Conservation (phyloP, 2,888 invertebrate species). For the Trichogramma evanescens region DNA sequence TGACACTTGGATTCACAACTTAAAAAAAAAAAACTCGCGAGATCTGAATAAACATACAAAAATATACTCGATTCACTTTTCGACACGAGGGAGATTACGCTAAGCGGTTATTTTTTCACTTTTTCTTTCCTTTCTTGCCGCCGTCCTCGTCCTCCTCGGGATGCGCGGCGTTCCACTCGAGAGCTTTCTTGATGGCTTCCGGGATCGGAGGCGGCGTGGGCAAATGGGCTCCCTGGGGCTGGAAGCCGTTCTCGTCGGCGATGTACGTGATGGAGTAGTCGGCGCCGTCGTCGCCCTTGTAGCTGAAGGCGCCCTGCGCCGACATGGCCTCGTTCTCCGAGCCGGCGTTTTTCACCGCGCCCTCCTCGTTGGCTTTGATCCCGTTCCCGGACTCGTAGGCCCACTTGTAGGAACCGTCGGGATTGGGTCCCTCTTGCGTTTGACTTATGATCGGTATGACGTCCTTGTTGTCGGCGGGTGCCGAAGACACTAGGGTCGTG, state of each 20-base stretch:
- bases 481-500: slow-evolving; percentile 24
- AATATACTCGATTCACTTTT: too few species aligned
- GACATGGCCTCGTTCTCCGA: slow-evolving; percentile 49
- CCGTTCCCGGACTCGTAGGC: slow-evolving; percentile 49
- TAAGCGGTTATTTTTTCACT: too few species aligned
- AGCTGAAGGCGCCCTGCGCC: slow-evolving; percentile 50
- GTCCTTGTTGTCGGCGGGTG: slow-evolving; percentile 25
- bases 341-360: slow-evolving; percentile 54
- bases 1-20: too few species aligned
- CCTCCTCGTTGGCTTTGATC: slow-evolving; percentile 46
- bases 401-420: slow-evolving; percentile 42
- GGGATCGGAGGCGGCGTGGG: slow-evolving; percentile 45
- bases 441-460: slow-evolving; percentile 38
- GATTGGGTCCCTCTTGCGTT: slow-evolving; percentile 38
- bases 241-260: slow-evolving; percentile 66
- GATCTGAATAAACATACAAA: too few species aligned
- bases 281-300: slow-evolving; percentile 58
- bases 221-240: slow-evolving; percentile 51
- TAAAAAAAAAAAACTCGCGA: too few species aligned
- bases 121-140: too few species aligned
- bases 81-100: too few species aligned
- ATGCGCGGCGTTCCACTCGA: slow-evolving; percentile 41
- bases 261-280: slow-evolving; percentile 54
- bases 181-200: slow-evolving; percentile 42
- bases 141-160: slow-evolving; percentile 32